These are phyloP conservation scores for Bos indicus DNA, from an alignment of 2,113 vertebrate species.

Conservation along the genomic window DNA sequence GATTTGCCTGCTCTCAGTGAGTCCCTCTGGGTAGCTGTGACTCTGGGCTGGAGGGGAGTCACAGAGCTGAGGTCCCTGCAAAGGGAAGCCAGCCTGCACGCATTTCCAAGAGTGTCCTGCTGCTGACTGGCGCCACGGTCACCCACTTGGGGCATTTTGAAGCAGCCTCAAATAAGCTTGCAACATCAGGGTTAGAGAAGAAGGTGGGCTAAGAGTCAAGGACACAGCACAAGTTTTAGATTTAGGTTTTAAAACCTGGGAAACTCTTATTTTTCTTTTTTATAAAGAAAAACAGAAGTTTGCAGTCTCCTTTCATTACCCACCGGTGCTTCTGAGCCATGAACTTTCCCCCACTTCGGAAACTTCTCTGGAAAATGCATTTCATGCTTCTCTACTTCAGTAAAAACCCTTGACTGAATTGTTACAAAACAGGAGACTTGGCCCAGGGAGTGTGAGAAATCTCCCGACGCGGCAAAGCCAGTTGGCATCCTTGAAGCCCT, in stretches of 20 bases:
- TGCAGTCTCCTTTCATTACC: neutral
- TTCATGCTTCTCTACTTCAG: conserved; percentile 67
- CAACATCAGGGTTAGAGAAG: neutral
- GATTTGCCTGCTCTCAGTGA: neutral
- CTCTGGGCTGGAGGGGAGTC: neutral
- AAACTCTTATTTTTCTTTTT: neutral
- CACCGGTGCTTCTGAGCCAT: conserved; percentile 4
- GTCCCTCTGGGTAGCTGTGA: neutral
- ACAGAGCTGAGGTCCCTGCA: neutral
- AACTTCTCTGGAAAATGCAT: conserved; percentile 71
- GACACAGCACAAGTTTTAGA: neutral
- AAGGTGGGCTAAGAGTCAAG: neutral
- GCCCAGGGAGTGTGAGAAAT: conserved; percentile 19
- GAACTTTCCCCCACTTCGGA: conserved; percentile 63
- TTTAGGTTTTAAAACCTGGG: neutral
- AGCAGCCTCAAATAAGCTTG: neutral
- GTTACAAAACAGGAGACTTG: conserved; percentile 53
- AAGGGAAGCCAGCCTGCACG: neutral
- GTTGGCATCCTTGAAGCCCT: neutral
- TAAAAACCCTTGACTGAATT: conserved; percentile 52
- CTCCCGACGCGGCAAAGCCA: neutral
- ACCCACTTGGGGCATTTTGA: neutral
- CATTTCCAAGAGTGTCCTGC: fast-evolving
- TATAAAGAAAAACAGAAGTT: conserved; percentile 56
- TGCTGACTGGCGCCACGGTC: no score